Percentiles rank a stretch among this genome's conserved stretches.
Conservation (phyloP, 2,888 invertebrate species). For the Diaperis boleti region DNA sequence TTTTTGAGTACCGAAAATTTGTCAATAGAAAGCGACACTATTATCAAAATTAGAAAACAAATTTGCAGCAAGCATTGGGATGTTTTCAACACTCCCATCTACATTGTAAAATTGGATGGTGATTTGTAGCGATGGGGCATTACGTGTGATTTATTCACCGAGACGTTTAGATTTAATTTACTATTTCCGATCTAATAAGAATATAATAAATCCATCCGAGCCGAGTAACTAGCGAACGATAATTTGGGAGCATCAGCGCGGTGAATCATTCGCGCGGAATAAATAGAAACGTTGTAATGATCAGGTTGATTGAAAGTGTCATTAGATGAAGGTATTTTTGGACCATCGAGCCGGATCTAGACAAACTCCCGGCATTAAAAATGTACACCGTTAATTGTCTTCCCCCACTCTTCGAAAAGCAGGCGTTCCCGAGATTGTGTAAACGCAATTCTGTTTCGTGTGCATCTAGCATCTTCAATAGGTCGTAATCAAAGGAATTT, state of each 20-base stretch:
- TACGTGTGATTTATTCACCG: constrained; percentile 51
- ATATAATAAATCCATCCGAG: constrained; percentile 50
- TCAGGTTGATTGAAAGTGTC: too few relatives aligned
- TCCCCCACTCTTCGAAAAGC: too few relatives aligned
- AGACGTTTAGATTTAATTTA: constrained; percentile 51
- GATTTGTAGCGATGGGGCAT: constrained; percentile 31
- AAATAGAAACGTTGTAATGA: constrained; percentile 19
- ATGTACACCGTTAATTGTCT: too few relatives aligned
- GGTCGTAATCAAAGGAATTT: constrained; percentile 53
- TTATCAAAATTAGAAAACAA: too few relatives aligned
- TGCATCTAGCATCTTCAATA: constrained; percentile 49
- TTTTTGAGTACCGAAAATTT: too few relatives aligned
- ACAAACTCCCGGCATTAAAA: too few relatives aligned
- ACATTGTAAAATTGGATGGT: too few relatives aligned
- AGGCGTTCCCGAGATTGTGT: constrained; percentile 19
- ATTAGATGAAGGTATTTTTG: too few relatives aligned
- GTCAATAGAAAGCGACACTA: too few relatives aligned
- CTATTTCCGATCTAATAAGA: constrained; percentile 52
- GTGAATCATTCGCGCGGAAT: constrained; percentile 22
- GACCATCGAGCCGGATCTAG: too few relatives aligned
- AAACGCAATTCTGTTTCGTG: constrained; percentile 33
- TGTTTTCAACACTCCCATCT: too few relatives aligned
- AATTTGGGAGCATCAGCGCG: constrained; percentile 29
- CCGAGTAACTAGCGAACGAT: constrained; percentile 34
- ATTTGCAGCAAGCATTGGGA: too few relatives aligned